These are phyloP conservation scores for Graptemys geographica DNA, from an alignment of 2,797 vertebrate genomes.

Conservation along the genomic window DNA sequence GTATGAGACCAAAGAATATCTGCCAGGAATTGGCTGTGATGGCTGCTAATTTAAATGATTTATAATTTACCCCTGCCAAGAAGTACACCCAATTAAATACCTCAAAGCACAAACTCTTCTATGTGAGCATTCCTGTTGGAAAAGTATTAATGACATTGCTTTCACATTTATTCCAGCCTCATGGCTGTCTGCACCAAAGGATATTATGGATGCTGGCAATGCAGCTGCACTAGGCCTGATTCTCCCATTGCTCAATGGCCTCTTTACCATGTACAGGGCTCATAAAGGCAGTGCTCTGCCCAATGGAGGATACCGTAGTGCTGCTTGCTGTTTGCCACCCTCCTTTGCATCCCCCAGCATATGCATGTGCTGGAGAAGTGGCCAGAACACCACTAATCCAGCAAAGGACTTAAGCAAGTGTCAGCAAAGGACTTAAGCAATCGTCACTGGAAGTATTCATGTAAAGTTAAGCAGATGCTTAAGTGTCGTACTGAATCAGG, in stretches of 20 bases:
- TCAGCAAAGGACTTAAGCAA: neutral
- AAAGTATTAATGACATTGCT: neutral
- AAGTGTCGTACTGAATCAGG: neutral
- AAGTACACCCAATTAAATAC: slow-evolving; percentile 5
- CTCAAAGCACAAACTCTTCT: neutral
- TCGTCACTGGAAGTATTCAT: neutral
- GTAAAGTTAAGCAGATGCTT: neutral
- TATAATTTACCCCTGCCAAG: slow-evolving; percentile 21
- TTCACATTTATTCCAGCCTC: neutral
- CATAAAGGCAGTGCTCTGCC: fast-evolving
- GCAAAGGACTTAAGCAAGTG: neutral
- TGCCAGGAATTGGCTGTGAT: slow-evolving; percentile 29
- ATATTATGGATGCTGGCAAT: fast-evolving
- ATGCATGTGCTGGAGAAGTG: neutral
- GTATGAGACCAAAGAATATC: slow-evolving; percentile 17
- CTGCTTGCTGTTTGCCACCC: neutral
- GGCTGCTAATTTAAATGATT: slow-evolving; percentile 25
- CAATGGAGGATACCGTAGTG: neutral
- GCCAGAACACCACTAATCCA: neutral
- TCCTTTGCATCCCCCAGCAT: neutral
- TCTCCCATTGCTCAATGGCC: neutral
- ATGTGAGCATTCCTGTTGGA: neutral
- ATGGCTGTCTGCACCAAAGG: neutral
- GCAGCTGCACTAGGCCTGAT: neutral
- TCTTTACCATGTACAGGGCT: neutral